A percentile compares a stretch with the other conserved stretches of the same genome.
phyloP scores from a whole-genome alignment of 1,140 invertebrate genomes.

The Drosophila orena region DNA sequence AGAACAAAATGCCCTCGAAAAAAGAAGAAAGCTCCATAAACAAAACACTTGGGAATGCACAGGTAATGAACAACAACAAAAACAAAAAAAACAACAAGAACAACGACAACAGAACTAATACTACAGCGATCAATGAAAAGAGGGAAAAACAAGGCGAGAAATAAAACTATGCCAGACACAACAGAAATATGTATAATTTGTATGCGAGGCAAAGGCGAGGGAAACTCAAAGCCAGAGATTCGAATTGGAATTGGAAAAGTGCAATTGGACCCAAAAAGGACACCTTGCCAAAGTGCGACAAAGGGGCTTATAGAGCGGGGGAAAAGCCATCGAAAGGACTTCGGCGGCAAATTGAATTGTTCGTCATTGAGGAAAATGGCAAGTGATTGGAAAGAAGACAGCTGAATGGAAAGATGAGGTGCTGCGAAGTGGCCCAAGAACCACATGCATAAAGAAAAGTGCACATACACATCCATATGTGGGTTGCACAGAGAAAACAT shows the following conservation, averaged over 20 bases:
- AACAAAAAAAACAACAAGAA: too few relatives aligned
- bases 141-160: not conserved
- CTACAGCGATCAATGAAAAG: slow-evolving; percentile 11
- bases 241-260: slow-evolving; percentile 13
- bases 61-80: slow-evolving; percentile 75
- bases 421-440: slow-evolving; percentile 32
- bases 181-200: not conserved
- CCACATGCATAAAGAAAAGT: slow-evolving; percentile 19
- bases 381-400: slow-evolving; percentile 2
- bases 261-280: slow-evolving; percentile 28
- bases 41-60: slow-evolving; percentile 71
- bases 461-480: too few relatives aligned
- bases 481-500: not conserved
- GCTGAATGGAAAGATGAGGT: slow-evolving; percentile 10
- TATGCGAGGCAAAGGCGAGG: not conserved
- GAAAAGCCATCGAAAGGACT: slow-evolving; percentile 20
- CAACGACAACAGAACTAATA: slow-evolving; percentile 15
- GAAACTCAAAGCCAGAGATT: slow-evolving; percentile 13
- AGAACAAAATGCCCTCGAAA: slow-evolving; percentile 16
- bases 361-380: slow-evolving; percentile 37
- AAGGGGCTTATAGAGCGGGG: not conserved
- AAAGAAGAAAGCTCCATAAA: slow-evolving; percentile 40
- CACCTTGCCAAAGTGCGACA: not conserved
- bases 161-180: slow-evolving; percentile 19
- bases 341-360: slow-evolving; percentile 74